Evolutionary conservation across 2,888 invertebrate species (phyloP).

Genomic region (Megamerina dolium): DNA sequence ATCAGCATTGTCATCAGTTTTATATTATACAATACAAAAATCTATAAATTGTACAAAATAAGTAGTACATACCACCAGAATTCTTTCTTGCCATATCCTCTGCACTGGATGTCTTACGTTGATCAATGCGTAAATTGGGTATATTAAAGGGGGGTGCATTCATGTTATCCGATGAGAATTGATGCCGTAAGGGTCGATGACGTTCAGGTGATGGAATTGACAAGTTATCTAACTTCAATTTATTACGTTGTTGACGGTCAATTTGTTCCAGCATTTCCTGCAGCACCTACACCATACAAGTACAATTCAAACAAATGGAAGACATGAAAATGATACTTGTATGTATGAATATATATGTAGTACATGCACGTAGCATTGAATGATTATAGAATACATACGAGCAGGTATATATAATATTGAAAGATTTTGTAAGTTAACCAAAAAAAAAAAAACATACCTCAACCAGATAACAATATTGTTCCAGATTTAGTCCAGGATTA

Average conservation of each 20-base stretch:
- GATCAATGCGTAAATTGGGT: conserved; percentile 79
- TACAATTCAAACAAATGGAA: not conserved
- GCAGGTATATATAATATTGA: not conserved
- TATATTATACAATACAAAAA: too few species aligned
- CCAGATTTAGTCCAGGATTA: conserved; percentile 76
- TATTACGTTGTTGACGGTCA: conserved; percentile 81
- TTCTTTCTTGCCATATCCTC: conserved; percentile 88
- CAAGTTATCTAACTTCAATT: conserved; percentile 77
- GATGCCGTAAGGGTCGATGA: conserved; percentile 68
- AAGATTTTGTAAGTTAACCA: not conserved
- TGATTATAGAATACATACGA: not conserved
- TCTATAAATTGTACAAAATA: too few species aligned
- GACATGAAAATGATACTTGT: not conserved
- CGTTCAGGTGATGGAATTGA: conserved; percentile 71
- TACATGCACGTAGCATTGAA: not conserved
- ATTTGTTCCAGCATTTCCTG: conserved; percentile 90
- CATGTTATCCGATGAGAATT: conserved; percentile 82
- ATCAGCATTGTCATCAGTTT: too few species aligned
- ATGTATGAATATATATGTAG: not conserved
- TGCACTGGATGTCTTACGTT: conserved; percentile 83
- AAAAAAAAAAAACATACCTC: conserved; percentile 49
- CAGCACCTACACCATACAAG: conserved; percentile 56
- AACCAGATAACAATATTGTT: conserved; percentile 72
- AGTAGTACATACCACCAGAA: conserved; percentile 59
- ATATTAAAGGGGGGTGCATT: conserved; percentile 79